Evolutionary conservation across 1,140 invertebrate genomes (phyloP), one percentile per base, ranked within the genome.

Genomic region (Aradophagus sp.): DNA sequence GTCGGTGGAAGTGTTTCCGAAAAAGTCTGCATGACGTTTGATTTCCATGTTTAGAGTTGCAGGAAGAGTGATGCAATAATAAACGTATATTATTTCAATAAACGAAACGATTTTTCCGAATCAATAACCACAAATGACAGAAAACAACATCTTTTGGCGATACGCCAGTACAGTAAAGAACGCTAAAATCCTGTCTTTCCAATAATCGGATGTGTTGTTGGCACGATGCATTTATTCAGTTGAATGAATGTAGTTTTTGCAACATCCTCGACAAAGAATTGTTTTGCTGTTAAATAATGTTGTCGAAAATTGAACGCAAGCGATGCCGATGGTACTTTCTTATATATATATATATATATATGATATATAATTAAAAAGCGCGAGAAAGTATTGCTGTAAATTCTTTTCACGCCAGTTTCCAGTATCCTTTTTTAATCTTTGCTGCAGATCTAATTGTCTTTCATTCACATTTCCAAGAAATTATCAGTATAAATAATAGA

Each of bases 121-220:
- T 77, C 77, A 80, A 65, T 74, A 77, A 71, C 52, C 79, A 11
- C 76, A 68, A 80, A 80, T 79, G 79, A 83, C 77, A 82, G 79
- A 77, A 79, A 84, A 83, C 81, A 84, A 83, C 82, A 83, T 84
- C 70, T 75, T 47, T 71, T 84, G 82, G 82, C 79, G 53, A 23
- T 23, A 42, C 55, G 76, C 81, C 82, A 84, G 69, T 56, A 48
- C 69, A 61, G 76, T 77, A 79, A 81, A 79, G 83, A 82, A 83
- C 78, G 76, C 74, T 72, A 74, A 80, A 83, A 82, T 81, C 74
- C 76, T 74, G 76, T 79, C 80, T 78, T 73, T 59, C 77, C 79
- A 81, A 84, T 83, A 83, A 83, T 84, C 80, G 82, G 81, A 84
- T 82, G 79, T 83, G 80, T 81, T 82, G 62, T 74, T 81, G 80